A percentile compares a stretch with the other conserved stretches of the same genome.
Evolutionary conservation across 2,113 vertebrate species (phyloP).

Genomic region (Chaetops frenatus): DNA sequence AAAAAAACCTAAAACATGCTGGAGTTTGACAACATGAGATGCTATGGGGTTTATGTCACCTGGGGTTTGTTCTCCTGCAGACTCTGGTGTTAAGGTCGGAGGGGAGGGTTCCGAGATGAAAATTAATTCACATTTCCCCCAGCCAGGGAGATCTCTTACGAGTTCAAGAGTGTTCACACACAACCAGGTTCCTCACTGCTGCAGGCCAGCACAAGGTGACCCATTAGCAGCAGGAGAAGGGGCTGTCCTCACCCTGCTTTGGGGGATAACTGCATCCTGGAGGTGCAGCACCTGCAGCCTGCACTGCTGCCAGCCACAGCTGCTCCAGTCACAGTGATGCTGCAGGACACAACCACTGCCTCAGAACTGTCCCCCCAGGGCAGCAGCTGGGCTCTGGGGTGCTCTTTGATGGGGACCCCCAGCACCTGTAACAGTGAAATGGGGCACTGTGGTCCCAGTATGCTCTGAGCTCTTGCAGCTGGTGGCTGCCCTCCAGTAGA

Average conservation of each 20-base stretch:
- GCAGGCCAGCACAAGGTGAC: neutral
- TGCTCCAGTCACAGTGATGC: neutral
- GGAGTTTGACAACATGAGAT: neutral
- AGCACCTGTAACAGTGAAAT: rapidly evolving
- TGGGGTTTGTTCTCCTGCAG: neutral
- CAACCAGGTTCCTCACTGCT: neutral
- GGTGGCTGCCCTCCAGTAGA: neutral
- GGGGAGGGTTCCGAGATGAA: rapidly evolving
- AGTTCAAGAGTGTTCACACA: neutral
- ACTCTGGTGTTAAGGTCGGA: neutral
- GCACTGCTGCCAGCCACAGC: rapidly evolving
- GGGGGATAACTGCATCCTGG: neutral
- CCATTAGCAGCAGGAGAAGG: rapidly evolving
- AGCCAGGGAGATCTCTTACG: neutral
- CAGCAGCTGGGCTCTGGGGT: neutral
- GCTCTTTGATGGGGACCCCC: neutral
- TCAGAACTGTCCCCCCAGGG: too few relatives aligned
- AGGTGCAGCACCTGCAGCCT: neutral
- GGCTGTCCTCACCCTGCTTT: neutral
- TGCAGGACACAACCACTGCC: neutral
- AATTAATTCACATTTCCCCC: neutral
- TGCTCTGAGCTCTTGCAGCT: neutral
- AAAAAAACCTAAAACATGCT: neutral
- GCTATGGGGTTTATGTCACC: neutral
- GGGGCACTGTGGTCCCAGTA: rapidly evolving